These are phyloP conservation scores for Achlya flavicornis DNA, from an alignment of 2,888 invertebrate species.

Conservation along the genomic window DNA sequence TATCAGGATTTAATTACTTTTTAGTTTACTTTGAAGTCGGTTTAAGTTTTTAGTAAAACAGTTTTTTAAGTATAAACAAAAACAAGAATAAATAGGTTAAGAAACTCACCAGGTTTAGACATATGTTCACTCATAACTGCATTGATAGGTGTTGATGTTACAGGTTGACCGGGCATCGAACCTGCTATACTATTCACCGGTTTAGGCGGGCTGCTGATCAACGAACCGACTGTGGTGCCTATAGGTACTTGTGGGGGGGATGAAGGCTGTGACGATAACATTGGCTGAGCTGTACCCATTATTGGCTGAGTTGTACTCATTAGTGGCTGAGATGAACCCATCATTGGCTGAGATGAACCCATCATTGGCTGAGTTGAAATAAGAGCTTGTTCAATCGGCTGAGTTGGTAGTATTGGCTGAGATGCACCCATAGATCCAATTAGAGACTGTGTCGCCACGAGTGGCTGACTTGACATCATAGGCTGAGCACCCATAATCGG, in stretches of 20 bases:
- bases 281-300: constrained; percentile 17
- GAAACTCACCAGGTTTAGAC: constrained; percentile 70
- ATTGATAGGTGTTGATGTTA: constrained; percentile 74
- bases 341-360: constrained; percentile 18
- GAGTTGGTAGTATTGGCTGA: constrained; percentile 13
- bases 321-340: constrained; percentile 25
- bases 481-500: constrained; percentile 21
- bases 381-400: constrained; percentile 16
- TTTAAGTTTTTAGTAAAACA: no score
- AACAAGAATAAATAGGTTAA: constrained; percentile 8
- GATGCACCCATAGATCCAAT: constrained; percentile 6
- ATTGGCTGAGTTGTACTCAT: constrained; percentile 34
- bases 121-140: constrained; percentile 62
- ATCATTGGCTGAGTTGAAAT: constrained; percentile 5
- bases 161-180: constrained; percentile 56
- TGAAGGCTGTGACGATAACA: constrained; percentile 26
- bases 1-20: no score
- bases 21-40: no score
- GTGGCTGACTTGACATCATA: constrained; percentile 24
- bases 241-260: constrained; percentile 49
- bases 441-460: constrained; percentile 20
- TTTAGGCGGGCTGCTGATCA: constrained; percentile 65
- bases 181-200: constrained; percentile 42
- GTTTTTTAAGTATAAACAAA: no score
- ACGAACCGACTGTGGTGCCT: constrained; percentile 52